These are phyloP conservation scores for Melieria crassipennis DNA, from an alignment of 2,888 invertebrate genomes.

Conservation along the genomic window DNA sequence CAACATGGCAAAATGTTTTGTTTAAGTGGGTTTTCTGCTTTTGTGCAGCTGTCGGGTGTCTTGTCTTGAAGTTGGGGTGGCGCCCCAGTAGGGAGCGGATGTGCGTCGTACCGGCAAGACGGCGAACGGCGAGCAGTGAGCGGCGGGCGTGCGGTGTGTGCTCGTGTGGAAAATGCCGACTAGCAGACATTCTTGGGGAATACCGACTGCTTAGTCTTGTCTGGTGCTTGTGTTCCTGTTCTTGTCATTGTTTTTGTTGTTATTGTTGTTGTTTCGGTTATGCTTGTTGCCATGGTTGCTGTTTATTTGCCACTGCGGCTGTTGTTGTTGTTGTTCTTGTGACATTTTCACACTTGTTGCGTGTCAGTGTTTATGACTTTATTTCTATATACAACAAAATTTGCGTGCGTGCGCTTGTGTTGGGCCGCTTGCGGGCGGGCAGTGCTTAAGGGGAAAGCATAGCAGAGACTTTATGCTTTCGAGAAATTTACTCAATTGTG, in stretches of 20 bases:
- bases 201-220: conserved; percentile 26
- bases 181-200: conserved; percentile 40
- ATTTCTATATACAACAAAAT: too few relatives aligned
- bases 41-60: conserved; percentile 2
- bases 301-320: neutral
- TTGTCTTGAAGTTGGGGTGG: conserved; percentile 14
- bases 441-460: neutral
- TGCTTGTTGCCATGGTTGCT: conserved; percentile 5
- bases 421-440: conserved; percentile 7
- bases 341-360: neutral
- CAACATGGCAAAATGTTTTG: conserved; percentile 32
- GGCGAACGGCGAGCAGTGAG: neutral
- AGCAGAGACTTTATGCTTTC: conserved; percentile 10
- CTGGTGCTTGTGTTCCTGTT: conserved; percentile 17
- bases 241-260: conserved; percentile 18
- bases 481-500: conserved; percentile 17
- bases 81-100: neutral
- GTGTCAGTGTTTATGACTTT: too few relatives aligned
- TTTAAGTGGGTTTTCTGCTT: conserved; percentile 37
- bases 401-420: neutral
- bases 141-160: conserved; percentile 12
- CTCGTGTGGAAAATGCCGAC: conserved; percentile 19
- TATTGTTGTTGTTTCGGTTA: conserved; percentile 16
- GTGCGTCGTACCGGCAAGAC: neutral
- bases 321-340: conserved; percentile 15